Conservation (phyloP, 1,140 invertebrate species). For the Antheraea pernyi region DNA sequence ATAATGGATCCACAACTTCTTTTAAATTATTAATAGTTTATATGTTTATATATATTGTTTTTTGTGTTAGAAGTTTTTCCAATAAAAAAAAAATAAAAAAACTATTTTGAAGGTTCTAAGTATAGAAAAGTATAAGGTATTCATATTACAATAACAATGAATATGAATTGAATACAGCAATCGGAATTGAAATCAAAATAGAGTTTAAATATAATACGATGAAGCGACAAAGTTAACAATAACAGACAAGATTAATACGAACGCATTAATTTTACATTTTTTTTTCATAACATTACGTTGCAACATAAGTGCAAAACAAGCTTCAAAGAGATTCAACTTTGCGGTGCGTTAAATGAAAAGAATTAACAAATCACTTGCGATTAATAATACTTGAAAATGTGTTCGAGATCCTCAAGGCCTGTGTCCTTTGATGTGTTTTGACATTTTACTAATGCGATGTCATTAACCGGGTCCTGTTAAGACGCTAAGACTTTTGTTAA, state of each 20-base stretch:
- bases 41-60: no score
- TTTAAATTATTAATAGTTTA: no score
- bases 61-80: no score
- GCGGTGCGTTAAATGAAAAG: constrained; percentile 53
- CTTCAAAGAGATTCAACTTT: constrained; percentile 49
- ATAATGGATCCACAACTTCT: no score
- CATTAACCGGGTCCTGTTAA: constrained; percentile 57
- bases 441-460: constrained; percentile 74
- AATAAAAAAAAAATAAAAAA: no score
- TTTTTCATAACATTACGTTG: constrained; percentile 21
- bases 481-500: constrained; percentile 53
- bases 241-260: constrained; percentile 43
- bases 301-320: constrained; percentile 40
- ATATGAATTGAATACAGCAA: no score
- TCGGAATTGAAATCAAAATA: constrained; percentile 3
- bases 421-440: constrained; percentile 75
- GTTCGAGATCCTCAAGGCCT: constrained; percentile 42
- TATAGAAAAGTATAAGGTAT: no score
- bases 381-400: constrained; percentile 61
- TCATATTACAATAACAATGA: no score
- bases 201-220: constrained; percentile 11
- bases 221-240: constrained; percentile 1
- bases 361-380: constrained; percentile 69
- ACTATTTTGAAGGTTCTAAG: no score
- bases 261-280: constrained; percentile 47